phyloP scores from a whole-genome alignment of 2,113 vertebrate genomes.

The Trichechus manatus region DNA sequence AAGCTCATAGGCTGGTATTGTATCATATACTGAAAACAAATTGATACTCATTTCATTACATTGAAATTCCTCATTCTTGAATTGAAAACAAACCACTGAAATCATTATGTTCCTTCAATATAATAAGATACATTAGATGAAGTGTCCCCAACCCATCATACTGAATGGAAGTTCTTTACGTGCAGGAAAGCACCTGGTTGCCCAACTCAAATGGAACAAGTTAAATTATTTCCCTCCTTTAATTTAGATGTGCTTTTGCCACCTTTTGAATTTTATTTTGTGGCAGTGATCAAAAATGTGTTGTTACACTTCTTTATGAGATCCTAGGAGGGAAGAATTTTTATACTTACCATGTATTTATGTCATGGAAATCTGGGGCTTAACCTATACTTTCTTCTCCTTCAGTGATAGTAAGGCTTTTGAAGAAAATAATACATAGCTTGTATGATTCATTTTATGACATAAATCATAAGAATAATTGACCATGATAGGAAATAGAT shows the following conservation, averaged over 20 bases:
- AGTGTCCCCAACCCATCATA: background rate
- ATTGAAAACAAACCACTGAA: slow-evolving; percentile 54
- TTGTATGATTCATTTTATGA: background rate
- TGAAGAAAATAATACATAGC: background rate
- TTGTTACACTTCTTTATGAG: background rate
- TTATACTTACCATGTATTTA: background rate
- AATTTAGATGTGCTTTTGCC: slow-evolving; percentile 28
- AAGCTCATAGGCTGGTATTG: background rate
- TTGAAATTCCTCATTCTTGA: background rate
- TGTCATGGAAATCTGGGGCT: background rate
- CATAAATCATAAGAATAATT: background rate
- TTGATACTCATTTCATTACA: background rate
- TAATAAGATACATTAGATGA: slow-evolving; percentile 42
- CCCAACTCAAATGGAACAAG: slow-evolving; percentile 51
- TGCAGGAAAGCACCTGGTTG: background rate
- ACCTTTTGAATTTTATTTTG: slow-evolving; percentile 1
- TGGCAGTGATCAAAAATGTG: background rate
- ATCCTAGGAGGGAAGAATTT: background rate
- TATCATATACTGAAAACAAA: background rate
- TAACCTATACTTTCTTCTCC: background rate
- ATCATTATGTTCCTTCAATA: slow-evolving; percentile 30
- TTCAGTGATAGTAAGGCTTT: background rate
- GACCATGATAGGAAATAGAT: background rate
- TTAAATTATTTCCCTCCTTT: slow-evolving; percentile 46
- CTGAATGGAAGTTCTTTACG: slow-evolving; percentile 51